Evolutionary conservation across 2,797 vertebrate species (phyloP), one percentile per base, ranked within the genome.

Genomic region (Myripristis murdjan): DNA sequence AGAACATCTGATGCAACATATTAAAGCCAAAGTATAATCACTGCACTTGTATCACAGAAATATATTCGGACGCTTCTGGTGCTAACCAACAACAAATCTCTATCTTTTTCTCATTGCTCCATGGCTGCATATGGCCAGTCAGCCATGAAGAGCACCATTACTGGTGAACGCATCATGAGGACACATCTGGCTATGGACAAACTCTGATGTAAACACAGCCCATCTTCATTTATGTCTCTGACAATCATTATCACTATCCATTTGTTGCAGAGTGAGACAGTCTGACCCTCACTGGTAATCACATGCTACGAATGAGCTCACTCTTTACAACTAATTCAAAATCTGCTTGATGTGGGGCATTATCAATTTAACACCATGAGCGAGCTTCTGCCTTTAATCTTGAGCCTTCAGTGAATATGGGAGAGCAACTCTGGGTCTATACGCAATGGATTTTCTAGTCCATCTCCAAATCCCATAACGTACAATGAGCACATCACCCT

Each of bases 111-210:
- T 58, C 49, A 68, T 61, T 20, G 23, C 70, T 26, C 48, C 18
- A 31, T 80, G 41, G 37, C n/a, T 43, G 54, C n/a, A 37, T 52
- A 56, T 44, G n/a, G 35, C 33, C 54, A 71, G 22, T 61, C 48
- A 59, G 49, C 65, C 62, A 64, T 77, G 68, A 67, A 79, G 53
- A 66, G 49, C 57, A 63, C 56, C 69, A 71, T 77, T 61, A 55
- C 54, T 56, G 58, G 37, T 60, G 69, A 76, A 61, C 68, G 23
- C 4, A 10, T 63, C 60, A 64, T 8, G 16, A 64, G 79, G 82
- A 74, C 87, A 78, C 84, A 90, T 85, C 81, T 89, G 79, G 78
- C 72, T 22, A 44, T 5, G 3, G 59, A 77, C 63, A 80, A 69
- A 70, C 16, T 44, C 46, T 82, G 70, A 86, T 73, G 75, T 52